Evolutionary conservation across 2,113 vertebrate species (phyloP).

Genomic region (Actinemys pallida): DNA sequence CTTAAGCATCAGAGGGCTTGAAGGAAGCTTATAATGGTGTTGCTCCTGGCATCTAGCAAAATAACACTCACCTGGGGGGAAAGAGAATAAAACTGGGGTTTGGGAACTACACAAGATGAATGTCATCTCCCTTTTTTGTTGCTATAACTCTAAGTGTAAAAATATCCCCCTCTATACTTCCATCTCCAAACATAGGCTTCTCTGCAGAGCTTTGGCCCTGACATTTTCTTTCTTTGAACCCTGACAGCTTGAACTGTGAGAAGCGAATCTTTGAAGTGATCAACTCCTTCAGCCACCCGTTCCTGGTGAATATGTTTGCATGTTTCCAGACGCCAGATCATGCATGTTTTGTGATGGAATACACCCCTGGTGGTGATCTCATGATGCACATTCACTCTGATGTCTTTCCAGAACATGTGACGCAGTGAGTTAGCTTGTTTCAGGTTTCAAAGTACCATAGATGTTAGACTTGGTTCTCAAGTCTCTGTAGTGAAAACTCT

Average conservation of each 20-base stretch:
- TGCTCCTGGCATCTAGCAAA: background rate
- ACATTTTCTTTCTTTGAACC: background rate
- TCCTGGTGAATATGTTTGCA: conserved; percentile 93
- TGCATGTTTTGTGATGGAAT: conserved; percentile 96
- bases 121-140: background rate
- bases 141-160: background rate
- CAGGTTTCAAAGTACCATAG: background rate
- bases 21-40: background rate
- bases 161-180: background rate
- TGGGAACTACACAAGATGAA: background rate
- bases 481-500: background rate
- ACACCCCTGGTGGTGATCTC: conserved; percentile 93
- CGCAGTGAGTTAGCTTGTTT: conserved; percentile 81
- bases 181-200: background rate
- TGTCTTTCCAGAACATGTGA: conserved; percentile 88
- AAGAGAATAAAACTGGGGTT: background rate
- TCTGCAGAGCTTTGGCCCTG: background rate
- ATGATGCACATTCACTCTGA: conserved; percentile 96
- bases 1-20: background rate
- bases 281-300: conserved; percentile 88
- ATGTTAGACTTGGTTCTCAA: background rate
- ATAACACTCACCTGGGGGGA: background rate
- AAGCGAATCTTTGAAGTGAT: conserved; percentile 95
- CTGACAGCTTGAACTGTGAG: conserved; percentile 92
- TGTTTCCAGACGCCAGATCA: conserved; percentile 96